phyloP scores from a whole-genome alignment of 2,888 invertebrate genomes.

The Ochlodes sylvanus region DNA sequence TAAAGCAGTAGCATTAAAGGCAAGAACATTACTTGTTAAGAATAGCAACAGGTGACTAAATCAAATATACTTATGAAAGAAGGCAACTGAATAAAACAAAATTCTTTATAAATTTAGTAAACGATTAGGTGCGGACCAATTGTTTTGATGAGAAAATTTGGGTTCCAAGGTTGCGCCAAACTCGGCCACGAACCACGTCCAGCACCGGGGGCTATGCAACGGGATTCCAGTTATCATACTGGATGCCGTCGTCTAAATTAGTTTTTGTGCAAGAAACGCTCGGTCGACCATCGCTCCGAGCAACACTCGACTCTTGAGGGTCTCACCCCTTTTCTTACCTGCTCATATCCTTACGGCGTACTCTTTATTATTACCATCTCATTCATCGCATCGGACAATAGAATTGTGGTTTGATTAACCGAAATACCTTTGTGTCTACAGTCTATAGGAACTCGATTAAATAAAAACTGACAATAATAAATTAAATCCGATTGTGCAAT shows the following conservation, averaged over 20 bases:
- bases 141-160: conserved; percentile 13
- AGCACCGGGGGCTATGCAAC: conserved; percentile 76
- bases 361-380: conserved; percentile 49
- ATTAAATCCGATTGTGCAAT: no score
- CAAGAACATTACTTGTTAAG: no score
- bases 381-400: conserved; percentile 44
- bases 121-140: conserved; percentile 5
- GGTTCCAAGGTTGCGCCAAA: conserved; percentile 47
- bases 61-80: no score
- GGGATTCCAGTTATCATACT: conserved; percentile 82
- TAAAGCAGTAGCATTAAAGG: no score
- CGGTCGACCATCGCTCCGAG: conserved; percentile 64
- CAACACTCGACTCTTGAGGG: conserved; percentile 68
- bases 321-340: conserved; percentile 77
- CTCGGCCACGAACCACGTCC: conserved; percentile 41
- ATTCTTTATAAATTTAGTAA: background rate
- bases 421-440: conserved; percentile 11
- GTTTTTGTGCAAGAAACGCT: conserved; percentile 74
- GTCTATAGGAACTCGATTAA: background rate
- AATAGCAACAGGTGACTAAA: no score
- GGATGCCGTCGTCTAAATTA: conserved; percentile 77
- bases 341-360: conserved; percentile 51
- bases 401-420: conserved; percentile 17
- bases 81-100: no score
- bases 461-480: background rate